A percentile compares a stretch with the other conserved stretches of the same genome.
These are phyloP conservation scores for Melinopterus prodromus DNA, from an alignment of 2,888 invertebrate genomes.

Conservation along the genomic window DNA sequence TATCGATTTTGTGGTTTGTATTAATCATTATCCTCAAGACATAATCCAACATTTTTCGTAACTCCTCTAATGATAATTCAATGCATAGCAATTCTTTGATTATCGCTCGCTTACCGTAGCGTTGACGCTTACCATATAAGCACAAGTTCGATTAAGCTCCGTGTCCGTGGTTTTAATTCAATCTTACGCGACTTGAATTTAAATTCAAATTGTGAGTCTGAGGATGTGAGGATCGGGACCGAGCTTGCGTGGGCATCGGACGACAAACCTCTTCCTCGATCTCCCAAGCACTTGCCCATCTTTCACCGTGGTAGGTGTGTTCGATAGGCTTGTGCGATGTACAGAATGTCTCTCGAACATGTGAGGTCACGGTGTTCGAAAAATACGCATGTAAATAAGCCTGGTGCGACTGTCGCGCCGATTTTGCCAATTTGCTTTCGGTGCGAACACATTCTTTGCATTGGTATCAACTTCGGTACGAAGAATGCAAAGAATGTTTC, in stretches of 20 bases:
- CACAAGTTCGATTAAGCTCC: constrained; percentile 36
- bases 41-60: too few species aligned
- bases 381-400: constrained; percentile 9
- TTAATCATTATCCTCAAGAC: too few species aligned
- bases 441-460: constrained; percentile 13
- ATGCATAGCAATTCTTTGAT: neutral
- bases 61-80: too few species aligned
- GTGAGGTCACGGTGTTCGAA: constrained; percentile 17
- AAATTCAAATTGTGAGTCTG: constrained; percentile 44
- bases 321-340: constrained; percentile 42
- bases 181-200: constrained; percentile 38
- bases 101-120: neutral
- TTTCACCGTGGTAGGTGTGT: constrained; percentile 43
- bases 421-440: neutral
- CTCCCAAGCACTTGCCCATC: constrained; percentile 13
- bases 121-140: constrained; percentile 33
- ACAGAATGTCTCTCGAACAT: constrained; percentile 26
- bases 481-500: constrained; percentile 16
- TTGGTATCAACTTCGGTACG: neutral
- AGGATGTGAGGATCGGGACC: neutral
- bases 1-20: too few species aligned
- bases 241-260: constrained; percentile 46
- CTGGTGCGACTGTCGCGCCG: constrained; percentile 4
- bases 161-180: constrained; percentile 8
- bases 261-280: constrained; percentile 45